Evolutionary conservation across 2,113 vertebrate genomes (phyloP).

Genomic region (Malurus cyaneus): DNA sequence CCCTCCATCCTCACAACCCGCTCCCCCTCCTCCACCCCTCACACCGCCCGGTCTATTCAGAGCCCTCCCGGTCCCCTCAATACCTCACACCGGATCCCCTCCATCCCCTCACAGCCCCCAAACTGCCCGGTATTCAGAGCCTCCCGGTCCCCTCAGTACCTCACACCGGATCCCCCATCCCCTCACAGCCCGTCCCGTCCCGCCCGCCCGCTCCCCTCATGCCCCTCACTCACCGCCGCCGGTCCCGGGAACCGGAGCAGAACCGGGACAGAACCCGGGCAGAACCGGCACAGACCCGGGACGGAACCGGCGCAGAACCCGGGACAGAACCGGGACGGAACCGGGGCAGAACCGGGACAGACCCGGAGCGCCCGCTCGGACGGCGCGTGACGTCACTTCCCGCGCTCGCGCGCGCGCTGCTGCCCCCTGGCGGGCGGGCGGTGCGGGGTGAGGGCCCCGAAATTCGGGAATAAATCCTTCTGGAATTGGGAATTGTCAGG

Average conservation of each 20-base stretch:
- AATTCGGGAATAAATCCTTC: neutral
- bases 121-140: no score
- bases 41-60: neutral
- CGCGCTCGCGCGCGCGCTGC: neutral
- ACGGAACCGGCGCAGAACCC: no score
- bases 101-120: no score
- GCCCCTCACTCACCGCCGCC: neutral
- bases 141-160: neutral
- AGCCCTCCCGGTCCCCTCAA: neutral
- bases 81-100: neutral
- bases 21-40: neutral
- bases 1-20: neutral
- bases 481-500: no score
- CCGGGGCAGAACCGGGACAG: neutral
- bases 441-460: no score
- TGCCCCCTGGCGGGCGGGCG: neutral
- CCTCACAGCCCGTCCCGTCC: neutral
- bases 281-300: neutral
- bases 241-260: neutral
- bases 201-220: neutral
- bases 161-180: neutral
- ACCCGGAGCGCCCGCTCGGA: no score
- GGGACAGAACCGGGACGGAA: no score
- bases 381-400: neutral
- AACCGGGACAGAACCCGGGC: neutral